Evolutionary conservation across 2,888 invertebrate genomes (phyloP), one percentile per base, ranked within the genome.

Genomic region (Brachypalpus laphriformis): DNA sequence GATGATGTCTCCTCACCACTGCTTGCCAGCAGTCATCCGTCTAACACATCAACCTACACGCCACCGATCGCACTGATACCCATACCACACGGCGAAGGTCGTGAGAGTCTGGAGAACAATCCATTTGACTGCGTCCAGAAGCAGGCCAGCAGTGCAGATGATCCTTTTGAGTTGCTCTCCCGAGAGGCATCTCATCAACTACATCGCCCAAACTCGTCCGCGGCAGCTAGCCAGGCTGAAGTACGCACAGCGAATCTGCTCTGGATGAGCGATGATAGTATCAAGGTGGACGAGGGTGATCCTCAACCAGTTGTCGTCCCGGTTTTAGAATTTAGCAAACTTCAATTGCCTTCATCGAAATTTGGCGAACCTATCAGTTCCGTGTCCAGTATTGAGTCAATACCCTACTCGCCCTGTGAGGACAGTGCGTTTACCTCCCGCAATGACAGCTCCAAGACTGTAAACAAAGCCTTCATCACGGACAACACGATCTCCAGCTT

Each of bases 91-190:
- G 31, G 2, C 6, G 71, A 37, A 34, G 80, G 82, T 8, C 78
- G 83, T 34, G 87, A 87, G 9, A 89, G 88, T 61, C 56, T 89
- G 1, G 89, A 88, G 22, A 89, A 89, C 51, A 89, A 89, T 82
- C 89, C 89, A 0, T 89, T 89, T 72, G 89, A 89, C 70, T 71
- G 65, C 11, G 80, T 83, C 5, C 88, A 89, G 47, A 88, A 88
- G 49, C 72, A 89, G 28, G 88, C 86, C 4, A 78, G 86, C 65
- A 78, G 87, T 25, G 77, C 85, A 65, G 87, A 88, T 51, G 89
- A 89, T 86, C 89, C 89, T 1, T 89, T 89, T 59, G 89, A 89
- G 51, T 68, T 87, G 7, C 82, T 88, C 0, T 88, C 88, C 68
- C 87, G 80, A n/a, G 88, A 89, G 71, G 88, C 88, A n/a, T 86